Conservation (phyloP, 2,888 invertebrate species). For the Drosophila borborema region DNA sequence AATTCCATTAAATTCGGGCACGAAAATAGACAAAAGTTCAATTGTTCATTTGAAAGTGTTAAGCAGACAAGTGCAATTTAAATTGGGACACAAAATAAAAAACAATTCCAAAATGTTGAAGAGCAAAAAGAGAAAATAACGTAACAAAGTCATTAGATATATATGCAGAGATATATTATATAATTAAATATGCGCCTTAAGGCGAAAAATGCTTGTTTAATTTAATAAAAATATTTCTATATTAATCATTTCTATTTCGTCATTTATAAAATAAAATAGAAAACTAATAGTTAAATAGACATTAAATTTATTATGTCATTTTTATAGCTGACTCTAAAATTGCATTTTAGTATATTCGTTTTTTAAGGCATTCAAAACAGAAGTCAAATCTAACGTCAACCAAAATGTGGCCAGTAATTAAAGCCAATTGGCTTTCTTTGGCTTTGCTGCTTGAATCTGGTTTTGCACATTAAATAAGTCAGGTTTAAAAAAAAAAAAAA, state of each 20-base stretch:
- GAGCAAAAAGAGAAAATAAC: slow-evolving; percentile 3
- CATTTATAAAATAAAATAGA: not conserved
- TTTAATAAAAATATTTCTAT: not conserved
- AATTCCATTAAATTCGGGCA: slow-evolving; percentile 32
- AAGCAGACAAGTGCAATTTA: slow-evolving; percentile 47
- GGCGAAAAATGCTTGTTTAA: not conserved
- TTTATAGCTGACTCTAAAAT: not conserved
- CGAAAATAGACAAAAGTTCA: slow-evolving; percentile 60
- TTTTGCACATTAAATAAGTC: slow-evolving; percentile 1
- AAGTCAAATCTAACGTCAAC: not conserved
- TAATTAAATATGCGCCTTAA: not conserved
- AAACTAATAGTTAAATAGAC: not conserved
- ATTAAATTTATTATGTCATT: not conserved
- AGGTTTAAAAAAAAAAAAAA: too few species aligned
- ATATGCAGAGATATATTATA: not conserved
- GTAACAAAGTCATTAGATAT: not conserved
- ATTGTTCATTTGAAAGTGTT: slow-evolving; percentile 43
- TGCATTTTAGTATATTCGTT: not conserved
- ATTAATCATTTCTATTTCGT: not conserved
- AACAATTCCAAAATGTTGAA: not conserved
- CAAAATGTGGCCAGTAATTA: not conserved
- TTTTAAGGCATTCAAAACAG: not conserved
- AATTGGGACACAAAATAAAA: slow-evolving; percentile 33
- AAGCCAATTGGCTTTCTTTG: slow-evolving; percentile 3
- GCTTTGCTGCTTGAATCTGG: slow-evolving; percentile 1